These are phyloP conservation scores for Tetrao urogallus DNA, from an alignment of 2,113 vertebrate genomes.

Conservation along the genomic window DNA sequence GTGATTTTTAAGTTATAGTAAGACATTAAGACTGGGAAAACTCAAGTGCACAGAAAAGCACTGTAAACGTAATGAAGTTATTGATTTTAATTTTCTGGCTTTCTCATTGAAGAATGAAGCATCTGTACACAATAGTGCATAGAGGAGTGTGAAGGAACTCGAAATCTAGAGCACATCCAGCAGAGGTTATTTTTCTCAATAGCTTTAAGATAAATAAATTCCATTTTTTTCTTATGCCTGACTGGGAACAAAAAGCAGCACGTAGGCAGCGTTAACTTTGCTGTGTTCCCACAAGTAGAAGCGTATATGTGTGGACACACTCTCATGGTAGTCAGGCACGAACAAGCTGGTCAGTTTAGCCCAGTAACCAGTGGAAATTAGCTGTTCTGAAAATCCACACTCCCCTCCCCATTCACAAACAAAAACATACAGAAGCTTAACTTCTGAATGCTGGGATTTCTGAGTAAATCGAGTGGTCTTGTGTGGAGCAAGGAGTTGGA, in stretches of 20 bases:
- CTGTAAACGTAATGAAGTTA: slow-evolving; percentile 87
- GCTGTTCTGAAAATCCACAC: not conserved
- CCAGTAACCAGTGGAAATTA: not conserved
- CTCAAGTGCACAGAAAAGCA: slow-evolving; percentile 60
- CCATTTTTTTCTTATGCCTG: not conserved
- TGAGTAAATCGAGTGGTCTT: no score
- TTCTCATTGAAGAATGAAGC: slow-evolving; percentile 62
- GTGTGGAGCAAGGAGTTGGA: no score
- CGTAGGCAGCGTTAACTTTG: not conserved
- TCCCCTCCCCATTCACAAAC: not conserved
- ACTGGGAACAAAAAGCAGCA: not conserved
- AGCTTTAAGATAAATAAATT: slow-evolving; percentile 39
- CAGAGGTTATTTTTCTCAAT: slow-evolving; percentile 36
- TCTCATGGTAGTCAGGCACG: not conserved
- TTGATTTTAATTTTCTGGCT: slow-evolving; percentile 89
- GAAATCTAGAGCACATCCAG: slow-evolving; percentile 26
- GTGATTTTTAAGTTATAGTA: slow-evolving; percentile 45
- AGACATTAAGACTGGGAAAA: slow-evolving; percentile 69
- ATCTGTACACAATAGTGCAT: slow-evolving; percentile 20
- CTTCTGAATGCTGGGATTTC: rapidly evolving
- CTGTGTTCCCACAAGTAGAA: not conserved
- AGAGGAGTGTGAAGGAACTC: slow-evolving; percentile 27
- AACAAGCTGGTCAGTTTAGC: not conserved
- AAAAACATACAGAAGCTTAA: not conserved
- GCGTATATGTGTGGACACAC: not conserved